phyloP scores from a whole-genome alignment of 2,113 vertebrate species.

The Colossoma macropomum region DNA sequence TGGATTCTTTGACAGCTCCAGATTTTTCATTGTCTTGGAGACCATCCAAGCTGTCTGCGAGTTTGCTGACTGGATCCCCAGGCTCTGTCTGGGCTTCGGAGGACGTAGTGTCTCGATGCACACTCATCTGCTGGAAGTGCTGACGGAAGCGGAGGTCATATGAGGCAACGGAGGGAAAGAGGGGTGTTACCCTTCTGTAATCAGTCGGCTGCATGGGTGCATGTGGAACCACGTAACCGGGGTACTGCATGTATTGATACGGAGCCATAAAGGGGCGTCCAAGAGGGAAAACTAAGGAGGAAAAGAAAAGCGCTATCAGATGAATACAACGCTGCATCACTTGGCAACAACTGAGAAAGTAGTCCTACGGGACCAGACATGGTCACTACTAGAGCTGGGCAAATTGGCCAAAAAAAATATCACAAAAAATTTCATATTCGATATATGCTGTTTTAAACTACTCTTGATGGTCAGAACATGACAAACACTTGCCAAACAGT shows the following conservation, averaged over 20 bases:
- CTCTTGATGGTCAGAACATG: too few species aligned
- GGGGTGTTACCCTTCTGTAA: conserved; percentile 58
- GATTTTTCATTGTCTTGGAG: conserved; percentile 40
- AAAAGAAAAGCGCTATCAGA: background rate
- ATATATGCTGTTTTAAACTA: too few species aligned
- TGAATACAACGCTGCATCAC: too few species aligned
- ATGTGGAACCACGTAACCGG: conserved; percentile 64
- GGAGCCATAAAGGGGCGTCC: conserved; percentile 59
- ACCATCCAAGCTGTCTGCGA: conserved; percentile 48
- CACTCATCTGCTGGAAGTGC: conserved; percentile 50
- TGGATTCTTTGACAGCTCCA: conserved; percentile 34
- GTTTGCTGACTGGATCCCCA: conserved; percentile 53
- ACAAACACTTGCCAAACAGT: too few species aligned
- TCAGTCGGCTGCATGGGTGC: conserved; percentile 63
- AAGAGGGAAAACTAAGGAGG: conserved; percentile 47
- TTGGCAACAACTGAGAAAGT: background rate
- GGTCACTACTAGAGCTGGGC: too few species aligned
- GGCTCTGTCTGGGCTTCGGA: conserved; percentile 66
- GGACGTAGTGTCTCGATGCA: conserved; percentile 53
- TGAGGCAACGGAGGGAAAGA: conserved; percentile 40
- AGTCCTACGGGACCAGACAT: too few species aligned
- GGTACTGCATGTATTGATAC: conserved; percentile 65
- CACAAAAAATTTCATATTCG: too few species aligned
- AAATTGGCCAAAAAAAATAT: too few species aligned
- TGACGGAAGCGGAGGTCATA: conserved; percentile 54